phyloP scores from a whole-genome alignment of 1,140 invertebrate genomes.

The Drosophila funebris region DNA sequence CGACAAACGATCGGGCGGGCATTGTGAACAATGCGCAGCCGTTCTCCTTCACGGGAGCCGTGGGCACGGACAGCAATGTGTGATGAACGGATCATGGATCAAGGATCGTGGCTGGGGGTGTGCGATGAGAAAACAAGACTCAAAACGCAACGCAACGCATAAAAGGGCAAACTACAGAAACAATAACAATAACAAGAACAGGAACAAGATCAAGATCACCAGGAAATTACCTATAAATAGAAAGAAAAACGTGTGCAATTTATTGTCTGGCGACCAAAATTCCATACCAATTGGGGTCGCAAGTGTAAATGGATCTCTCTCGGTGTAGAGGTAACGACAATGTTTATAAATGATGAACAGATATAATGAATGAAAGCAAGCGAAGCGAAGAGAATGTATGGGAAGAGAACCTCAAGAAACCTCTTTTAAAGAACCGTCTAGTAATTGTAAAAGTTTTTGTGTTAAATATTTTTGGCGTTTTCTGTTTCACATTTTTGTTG shows the following conservation, averaged over 20 bases:
- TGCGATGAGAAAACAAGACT: constrained; percentile 78
- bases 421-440: constrained; percentile 32
- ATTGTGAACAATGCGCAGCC: constrained; percentile 91
- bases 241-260: constrained; percentile 61
- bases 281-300: constrained; percentile 13
- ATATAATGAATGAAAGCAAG: constrained; percentile 1
- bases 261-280: constrained; percentile 38
- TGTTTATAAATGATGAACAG: constrained; percentile 17
- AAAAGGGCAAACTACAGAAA: constrained; percentile 55
- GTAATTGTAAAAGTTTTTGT: constrained; percentile 30
- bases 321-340: constrained; percentile 36
- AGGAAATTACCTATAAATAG: background rate
- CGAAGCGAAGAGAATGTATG: constrained; percentile 8
- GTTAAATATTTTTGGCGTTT: constrained; percentile 48
- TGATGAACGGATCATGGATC: constrained; percentile 79
- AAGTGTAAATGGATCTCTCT: constrained; percentile 53
- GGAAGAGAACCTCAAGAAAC: constrained; percentile 21
- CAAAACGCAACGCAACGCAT: constrained; percentile 69
- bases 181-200: constrained; percentile 37
- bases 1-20: constrained; percentile 86
- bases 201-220: constrained; percentile 7
- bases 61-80: constrained; percentile 87
- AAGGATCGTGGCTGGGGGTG: constrained; percentile 26
- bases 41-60: constrained; percentile 88
- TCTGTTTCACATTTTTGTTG: constrained; percentile 55